These are phyloP conservation scores for Halocynthia aurantium DNA, from an alignment of 23 tunicate genomes.

Conservation along the genomic window DNA sequence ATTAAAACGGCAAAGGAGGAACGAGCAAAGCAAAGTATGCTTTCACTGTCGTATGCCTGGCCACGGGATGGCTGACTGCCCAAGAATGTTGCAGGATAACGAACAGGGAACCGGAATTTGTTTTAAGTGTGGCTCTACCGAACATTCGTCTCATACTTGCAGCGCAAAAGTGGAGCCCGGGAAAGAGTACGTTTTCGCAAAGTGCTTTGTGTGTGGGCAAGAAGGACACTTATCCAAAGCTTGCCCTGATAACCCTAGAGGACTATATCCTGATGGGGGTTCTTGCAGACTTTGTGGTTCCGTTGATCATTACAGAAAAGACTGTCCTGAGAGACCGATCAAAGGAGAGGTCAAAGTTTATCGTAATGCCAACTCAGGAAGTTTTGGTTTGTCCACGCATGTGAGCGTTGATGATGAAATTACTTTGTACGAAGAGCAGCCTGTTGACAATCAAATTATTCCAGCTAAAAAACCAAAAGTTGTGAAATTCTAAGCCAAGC, in stretches of 20 bases:
- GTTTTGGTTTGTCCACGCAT: not conserved
- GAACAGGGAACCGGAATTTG: conserved; percentile 69
- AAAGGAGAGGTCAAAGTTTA: conserved; percentile 59
- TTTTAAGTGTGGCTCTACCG: conserved; percentile 91
- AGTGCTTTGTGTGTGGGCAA: conserved; percentile 93
- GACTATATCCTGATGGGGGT: conserved; percentile 87
- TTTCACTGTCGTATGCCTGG: conserved; percentile 97
- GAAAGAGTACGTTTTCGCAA: conserved; percentile 71
- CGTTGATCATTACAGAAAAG: conserved; percentile 80
- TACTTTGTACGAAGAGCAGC: conserved; percentile 56
- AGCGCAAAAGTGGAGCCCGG: conserved; percentile 61
- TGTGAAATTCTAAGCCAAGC: conserved; percentile 29
- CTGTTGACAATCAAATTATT: not conserved
- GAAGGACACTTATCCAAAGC: conserved; percentile 75
- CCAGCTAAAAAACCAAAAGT: conserved; percentile 47
- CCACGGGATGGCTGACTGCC: conserved; percentile 99
- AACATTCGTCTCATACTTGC: conserved; percentile 59
- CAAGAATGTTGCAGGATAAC: conserved; percentile 46
- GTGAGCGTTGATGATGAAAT: conserved; percentile 74
- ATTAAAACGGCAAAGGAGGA: conserved; percentile 44
- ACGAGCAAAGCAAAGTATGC: conserved; percentile 65
- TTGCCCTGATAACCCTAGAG: conserved; percentile 94
- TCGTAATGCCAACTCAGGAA: conserved; percentile 5
- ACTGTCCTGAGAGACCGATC: conserved; percentile 85
- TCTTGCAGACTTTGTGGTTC: conserved; percentile 83